phyloP scores from a whole-genome alignment of 2,113 vertebrate genomes.

The Mormyrus iriodes region DNA sequence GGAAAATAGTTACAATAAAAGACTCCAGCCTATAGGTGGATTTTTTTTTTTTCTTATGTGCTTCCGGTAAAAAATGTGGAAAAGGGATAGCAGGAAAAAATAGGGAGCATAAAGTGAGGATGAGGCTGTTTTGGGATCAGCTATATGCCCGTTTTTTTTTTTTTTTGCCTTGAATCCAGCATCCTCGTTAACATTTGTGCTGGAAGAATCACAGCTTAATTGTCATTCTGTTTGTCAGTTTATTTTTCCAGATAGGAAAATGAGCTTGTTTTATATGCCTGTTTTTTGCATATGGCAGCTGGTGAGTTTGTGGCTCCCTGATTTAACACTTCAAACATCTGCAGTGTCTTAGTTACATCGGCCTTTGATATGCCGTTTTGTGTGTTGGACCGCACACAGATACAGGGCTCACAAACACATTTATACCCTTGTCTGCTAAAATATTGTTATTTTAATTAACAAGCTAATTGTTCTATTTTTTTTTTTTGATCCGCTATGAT shows the following conservation, averaged over 20 bases:
- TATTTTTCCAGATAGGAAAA: not conserved
- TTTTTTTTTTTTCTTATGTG: not conserved
- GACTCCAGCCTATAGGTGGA: not conserved
- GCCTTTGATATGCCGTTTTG: not conserved
- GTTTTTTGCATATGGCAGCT: not conserved
- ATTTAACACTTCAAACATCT: conserved; percentile 1
- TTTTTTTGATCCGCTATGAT: not conserved
- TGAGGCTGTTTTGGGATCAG: not conserved
- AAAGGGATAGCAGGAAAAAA: not conserved
- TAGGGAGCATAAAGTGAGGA: not conserved
- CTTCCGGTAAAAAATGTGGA: not conserved
- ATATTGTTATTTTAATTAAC: not conserved
- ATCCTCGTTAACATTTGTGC: not conserved
- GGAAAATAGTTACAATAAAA: not conserved
- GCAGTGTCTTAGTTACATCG: not conserved
- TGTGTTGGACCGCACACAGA: not conserved
- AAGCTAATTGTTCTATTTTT: not conserved
- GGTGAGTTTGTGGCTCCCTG: not conserved
- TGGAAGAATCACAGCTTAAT: not conserved
- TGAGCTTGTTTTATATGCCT: not conserved
- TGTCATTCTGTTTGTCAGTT: not conserved
- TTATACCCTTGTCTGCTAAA: no score
- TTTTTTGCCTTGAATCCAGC: not conserved
- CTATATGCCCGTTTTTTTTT: not conserved
- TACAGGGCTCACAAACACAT: not conserved